These are phyloP conservation scores for Coregonus sp. DNA, from an alignment of 2,797 vertebrate species.

Conservation along the genomic window DNA sequence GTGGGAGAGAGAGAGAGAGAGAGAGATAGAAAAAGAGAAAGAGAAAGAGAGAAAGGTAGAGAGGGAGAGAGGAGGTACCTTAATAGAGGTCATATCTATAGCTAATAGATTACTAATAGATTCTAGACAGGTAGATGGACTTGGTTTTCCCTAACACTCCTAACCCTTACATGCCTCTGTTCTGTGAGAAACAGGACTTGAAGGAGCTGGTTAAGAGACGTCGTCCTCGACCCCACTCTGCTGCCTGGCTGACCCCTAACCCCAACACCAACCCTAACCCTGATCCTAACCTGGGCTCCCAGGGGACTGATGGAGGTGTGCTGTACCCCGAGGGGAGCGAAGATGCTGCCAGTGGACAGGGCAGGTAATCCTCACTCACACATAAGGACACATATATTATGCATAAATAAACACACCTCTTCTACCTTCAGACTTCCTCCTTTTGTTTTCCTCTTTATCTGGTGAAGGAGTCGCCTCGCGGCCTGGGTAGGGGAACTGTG, in stretches of 20 bases:
- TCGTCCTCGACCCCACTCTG: constrained; percentile 66
- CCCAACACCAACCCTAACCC: too few species aligned
- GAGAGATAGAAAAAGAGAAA: too few species aligned
- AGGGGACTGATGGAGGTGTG: constrained; percentile 75
- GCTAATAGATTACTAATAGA: neutral
- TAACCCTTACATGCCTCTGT: neutral
- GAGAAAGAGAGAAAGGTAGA: too few species aligned
- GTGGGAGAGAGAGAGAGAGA: too few species aligned
- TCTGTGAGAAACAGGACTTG: constrained; percentile 48
- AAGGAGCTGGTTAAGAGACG: constrained; percentile 61
- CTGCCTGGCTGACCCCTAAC: constrained; percentile 76
- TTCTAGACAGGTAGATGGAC: neutral
- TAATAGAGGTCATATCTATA: neutral
- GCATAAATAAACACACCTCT: neutral
- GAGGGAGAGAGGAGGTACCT: too few species aligned
- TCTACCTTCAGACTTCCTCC: neutral
- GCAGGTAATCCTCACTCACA: constrained; percentile 34
- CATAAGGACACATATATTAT: neutral
- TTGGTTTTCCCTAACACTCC: neutral
- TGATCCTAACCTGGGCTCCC: constrained; percentile 64
- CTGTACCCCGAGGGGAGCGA: constrained; percentile 79
- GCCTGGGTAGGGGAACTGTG: constrained; percentile 63
- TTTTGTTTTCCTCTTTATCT: too few species aligned
- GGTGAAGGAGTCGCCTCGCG: constrained; percentile 39
- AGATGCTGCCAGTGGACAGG: constrained; percentile 43